phyloP scores from a whole-genome alignment of 2,113 vertebrate genomes.

The Rousettus leschenaultii region DNA sequence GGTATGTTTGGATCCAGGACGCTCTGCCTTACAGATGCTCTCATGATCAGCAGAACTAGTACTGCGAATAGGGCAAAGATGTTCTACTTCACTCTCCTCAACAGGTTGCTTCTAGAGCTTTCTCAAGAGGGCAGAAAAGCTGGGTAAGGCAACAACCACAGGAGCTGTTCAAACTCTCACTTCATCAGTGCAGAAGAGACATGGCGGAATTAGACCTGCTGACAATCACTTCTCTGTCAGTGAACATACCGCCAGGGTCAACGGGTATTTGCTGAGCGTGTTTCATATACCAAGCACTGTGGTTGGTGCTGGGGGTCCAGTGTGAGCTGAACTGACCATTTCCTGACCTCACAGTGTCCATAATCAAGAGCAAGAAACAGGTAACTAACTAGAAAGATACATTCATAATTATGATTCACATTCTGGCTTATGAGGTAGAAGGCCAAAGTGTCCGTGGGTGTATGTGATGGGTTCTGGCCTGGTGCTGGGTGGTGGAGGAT shows the following conservation, averaged over 20 bases:
- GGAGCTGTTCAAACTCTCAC: neutral
- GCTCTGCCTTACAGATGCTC: neutral
- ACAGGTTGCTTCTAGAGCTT: neutral
- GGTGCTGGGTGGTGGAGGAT: neutral
- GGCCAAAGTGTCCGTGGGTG: neutral
- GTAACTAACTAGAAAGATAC: neutral
- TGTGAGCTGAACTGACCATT: neutral
- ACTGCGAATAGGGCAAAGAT: neutral
- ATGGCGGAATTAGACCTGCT: neutral
- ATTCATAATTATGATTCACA: neutral
- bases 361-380: neutral
- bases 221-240: neutral
- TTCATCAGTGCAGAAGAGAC: neutral
- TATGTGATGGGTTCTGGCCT: neutral
- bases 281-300: neutral
- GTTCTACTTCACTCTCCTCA: neutral
- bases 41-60: neutral
- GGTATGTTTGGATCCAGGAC: neutral
- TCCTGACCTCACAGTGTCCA: neutral
- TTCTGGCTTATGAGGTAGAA: neutral
- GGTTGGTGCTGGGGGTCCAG: too few relatives aligned
- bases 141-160: neutral
- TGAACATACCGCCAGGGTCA: neutral
- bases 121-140: neutral
- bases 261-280: neutral